phyloP scores from a whole-genome alignment of 2,113 vertebrate species.

The Mus spicilegus region DNA sequence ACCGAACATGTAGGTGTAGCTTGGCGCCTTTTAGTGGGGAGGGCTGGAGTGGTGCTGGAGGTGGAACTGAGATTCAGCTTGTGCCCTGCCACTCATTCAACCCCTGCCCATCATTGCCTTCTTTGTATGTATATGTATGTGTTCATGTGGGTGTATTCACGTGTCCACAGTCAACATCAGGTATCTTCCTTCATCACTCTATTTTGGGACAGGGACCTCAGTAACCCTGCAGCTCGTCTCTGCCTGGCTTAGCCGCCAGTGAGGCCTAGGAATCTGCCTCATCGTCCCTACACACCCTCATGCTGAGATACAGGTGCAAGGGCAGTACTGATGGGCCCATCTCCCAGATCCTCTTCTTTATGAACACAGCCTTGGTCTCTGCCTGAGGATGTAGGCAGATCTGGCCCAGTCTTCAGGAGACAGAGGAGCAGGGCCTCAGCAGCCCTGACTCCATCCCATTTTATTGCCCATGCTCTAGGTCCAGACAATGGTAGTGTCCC shows the following conservation, averaged over 20 bases:
- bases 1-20: too few species aligned
- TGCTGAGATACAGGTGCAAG: neutral
- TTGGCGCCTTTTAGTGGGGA: neutral
- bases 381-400: neutral
- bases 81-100: neutral
- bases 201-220: too few species aligned
- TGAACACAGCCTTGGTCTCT: neutral
- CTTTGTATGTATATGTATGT: neutral
- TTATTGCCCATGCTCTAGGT: neutral
- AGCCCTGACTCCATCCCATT: rapidly evolving
- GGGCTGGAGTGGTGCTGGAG: too few species aligned
- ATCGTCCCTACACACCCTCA: neutral
- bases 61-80: too few species aligned
- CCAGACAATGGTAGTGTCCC: neutral
- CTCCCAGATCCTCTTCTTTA: neutral
- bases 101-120: neutral
- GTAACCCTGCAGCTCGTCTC: neutral
- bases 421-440: neutral
- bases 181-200: neutral
- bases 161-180: neutral
- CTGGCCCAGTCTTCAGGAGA: neutral
- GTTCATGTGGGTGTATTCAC: neutral
- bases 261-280: neutral
- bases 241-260: neutral
- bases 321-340: neutral